Evolutionary conservation across 2,888 invertebrate species (phyloP).

Genomic region (Eupithecia centaureata): DNA sequence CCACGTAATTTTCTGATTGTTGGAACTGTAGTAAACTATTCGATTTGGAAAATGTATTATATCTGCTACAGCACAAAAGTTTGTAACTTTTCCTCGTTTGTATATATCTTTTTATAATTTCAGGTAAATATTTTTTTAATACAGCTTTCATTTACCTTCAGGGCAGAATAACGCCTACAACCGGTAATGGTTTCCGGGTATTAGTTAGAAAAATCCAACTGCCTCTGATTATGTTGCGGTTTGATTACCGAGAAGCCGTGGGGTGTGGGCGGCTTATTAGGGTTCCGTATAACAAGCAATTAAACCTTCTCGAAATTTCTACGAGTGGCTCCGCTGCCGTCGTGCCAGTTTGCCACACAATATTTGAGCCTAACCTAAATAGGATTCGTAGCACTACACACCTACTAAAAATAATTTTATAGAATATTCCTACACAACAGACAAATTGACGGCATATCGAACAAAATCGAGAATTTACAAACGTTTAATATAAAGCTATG

Average conservation of each 20-base stretch:
- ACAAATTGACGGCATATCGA: background rate
- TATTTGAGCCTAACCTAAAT: background rate
- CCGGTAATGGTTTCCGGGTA: slow-evolving; percentile 53
- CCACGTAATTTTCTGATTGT: background rate
- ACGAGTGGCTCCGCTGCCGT: background rate
- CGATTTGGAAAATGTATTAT: background rate
- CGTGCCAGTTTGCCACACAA: background rate
- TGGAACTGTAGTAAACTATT: background rate
- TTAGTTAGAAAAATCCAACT: slow-evolving; percentile 47
- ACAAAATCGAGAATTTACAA: background rate
- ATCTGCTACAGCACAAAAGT: background rate
- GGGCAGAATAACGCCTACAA: slow-evolving; percentile 34
- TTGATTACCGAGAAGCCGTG: slow-evolving; percentile 55
- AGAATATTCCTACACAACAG: background rate
- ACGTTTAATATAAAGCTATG: background rate
- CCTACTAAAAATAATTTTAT: background rate
- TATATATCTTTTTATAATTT: background rate
- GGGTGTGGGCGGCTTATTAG: slow-evolving; percentile 44
- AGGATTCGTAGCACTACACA: background rate
- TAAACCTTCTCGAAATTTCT: slow-evolving; percentile 1
- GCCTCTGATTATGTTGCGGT: slow-evolving; percentile 54
- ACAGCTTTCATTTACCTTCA: background rate
- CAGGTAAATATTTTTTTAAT: background rate
- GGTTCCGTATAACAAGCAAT: slow-evolving; percentile 25
- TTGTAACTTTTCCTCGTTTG: background rate